Evolutionary conservation across 2,797 vertebrate species (phyloP).

Genomic region (Neosalanx taihuensis): DNA sequence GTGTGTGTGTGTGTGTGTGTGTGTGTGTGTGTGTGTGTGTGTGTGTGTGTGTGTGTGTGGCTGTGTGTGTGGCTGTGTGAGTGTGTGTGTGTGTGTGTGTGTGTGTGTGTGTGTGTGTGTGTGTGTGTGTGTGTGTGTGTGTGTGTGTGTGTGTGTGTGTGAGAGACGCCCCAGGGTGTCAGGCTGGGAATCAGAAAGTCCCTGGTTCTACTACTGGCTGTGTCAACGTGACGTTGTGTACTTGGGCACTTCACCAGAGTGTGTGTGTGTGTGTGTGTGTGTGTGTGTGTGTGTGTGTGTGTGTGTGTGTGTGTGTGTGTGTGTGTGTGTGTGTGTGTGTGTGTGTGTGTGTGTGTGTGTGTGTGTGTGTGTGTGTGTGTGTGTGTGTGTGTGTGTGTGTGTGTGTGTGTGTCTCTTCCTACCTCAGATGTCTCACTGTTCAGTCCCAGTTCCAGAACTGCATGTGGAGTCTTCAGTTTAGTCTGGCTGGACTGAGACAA

Average conservation of each 20-base stretch:
- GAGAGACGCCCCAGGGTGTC: no score
- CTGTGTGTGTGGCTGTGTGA: no score
- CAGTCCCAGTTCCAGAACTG: constrained; percentile 86
- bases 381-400: constrained; percentile 3
- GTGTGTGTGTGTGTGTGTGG: no score
- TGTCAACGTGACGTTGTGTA: no score
- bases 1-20: no score
- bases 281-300: background rate
- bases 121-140: no score
- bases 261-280: background rate
- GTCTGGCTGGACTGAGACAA: constrained; percentile 89
- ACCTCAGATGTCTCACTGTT: constrained; percentile 85
- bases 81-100: no score
- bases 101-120: no score
- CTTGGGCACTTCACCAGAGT: background rate
- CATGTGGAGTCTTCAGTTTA: constrained; percentile 84
- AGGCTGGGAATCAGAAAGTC: no score
- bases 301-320: background rate
- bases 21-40: no score
- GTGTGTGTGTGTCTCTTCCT: constrained; percentile 7
- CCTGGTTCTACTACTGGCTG: no score
- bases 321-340: background rate
- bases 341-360: background rate
- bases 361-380: background rate
- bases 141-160: no score